Evolutionary conservation across 2,797 vertebrate species (phyloP), one percentile per base, ranked within the genome.

Genomic region (Nasua narica): DNA sequence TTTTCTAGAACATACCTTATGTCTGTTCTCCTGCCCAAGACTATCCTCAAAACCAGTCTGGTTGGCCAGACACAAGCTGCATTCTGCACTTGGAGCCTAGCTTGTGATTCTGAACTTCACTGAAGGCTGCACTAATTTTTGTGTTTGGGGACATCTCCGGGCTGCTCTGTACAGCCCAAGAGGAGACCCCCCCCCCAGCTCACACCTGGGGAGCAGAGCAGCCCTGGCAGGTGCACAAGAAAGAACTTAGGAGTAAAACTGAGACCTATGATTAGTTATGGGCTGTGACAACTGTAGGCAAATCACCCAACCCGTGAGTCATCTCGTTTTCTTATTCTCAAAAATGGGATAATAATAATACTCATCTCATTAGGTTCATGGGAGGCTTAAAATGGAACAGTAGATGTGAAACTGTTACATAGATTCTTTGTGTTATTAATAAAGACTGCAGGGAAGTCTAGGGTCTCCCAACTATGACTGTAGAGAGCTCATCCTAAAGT

Each of bases 11-110:
- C 0, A 1, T 87, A 5, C n/a, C 23, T 19, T 14, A 21, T 48
- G 60, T 40, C 40, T 58, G 35, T 46, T 8, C 8, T 18, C 13
- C 7, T 7, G 29, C 54, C 78, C 12, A 19, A 52, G 29, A 40
- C 29, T 3, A 1, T 62, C 58, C 58, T 65, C 16, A 13, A 3
- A 69, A 9, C 27, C 76, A 21, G 6, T 5, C 29, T 1, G 0
- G 25, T 10, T 14, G n/a, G 27, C 37, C 29, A 50, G 52, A 56
- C n/a, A 35, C 2, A 19, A 43, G 14, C 1, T 37, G 18, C 58
- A 0, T n/a, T 13, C n/a, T 46, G 11, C 4, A 0, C 46, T 52
- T 7, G 29, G n/a, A 37, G 21, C 1, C 1, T 3, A 0, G 5
- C 32, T 19, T 81, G 48, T 21, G 43, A 25, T 0, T 4, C 0